Evolutionary conservation across 2,113 vertebrate species (phyloP).

Genomic region (Microtus ochrogaster): DNA sequence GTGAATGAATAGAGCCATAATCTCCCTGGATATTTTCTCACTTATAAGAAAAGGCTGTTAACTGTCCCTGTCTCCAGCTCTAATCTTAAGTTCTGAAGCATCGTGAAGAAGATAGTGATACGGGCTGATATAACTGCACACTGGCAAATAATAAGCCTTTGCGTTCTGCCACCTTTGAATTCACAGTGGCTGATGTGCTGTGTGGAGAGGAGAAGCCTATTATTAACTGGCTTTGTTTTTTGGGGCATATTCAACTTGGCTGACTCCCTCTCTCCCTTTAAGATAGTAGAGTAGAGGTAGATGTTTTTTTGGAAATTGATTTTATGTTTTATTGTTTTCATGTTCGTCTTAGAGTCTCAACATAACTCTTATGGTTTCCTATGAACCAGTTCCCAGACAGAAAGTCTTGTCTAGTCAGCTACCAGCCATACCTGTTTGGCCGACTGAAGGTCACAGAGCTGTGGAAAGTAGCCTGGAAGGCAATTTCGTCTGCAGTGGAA

Average conservation of each 20-base stretch:
- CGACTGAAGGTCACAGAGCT: neutral
- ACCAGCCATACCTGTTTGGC: constrained; percentile 11
- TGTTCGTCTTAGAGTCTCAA: constrained; percentile 2
- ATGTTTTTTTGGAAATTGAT: neutral
- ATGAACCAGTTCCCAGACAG: neutral
- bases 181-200: neutral
- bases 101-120: neutral
- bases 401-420: neutral
- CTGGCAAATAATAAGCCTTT: neutral
- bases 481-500: constrained; percentile 38
- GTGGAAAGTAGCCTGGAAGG: constrained; percentile 15
- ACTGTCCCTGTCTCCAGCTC: neutral
- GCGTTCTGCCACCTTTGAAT: neutral
- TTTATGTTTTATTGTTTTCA: neutral
- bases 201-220: neutral
- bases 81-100: neutral
- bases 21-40: neutral
- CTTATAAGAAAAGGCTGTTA: neutral
- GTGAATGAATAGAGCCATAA: neutral
- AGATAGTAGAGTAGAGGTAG: neutral
- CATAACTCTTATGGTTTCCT: constrained; percentile 2
- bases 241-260: neutral
- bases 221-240: neutral
- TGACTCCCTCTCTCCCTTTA: constrained; percentile 23
- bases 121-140: neutral